A percentile compares a stretch with the other conserved stretches of the same genome.
phyloP scores from a whole-genome alignment of 2,888 invertebrate genomes.

The Phaedon cochleariae region DNA sequence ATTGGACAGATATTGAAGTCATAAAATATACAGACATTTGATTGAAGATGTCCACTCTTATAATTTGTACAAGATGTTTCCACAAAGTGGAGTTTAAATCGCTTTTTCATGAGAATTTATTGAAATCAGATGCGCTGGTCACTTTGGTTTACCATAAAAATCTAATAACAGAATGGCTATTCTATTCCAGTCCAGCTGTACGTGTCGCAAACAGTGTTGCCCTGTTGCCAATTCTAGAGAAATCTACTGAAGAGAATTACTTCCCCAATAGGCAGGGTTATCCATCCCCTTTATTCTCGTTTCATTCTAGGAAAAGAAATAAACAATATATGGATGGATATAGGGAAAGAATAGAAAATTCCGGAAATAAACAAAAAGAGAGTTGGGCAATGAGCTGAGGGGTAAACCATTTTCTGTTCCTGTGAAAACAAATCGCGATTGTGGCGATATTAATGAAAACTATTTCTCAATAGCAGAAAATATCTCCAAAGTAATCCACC shows the following conservation, averaged over 20 bases:
- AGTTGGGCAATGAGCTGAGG: too few species aligned
- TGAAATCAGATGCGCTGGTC: constrained; percentile 37
- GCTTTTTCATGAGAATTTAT: constrained; percentile 40
- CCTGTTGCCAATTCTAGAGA: too few species aligned
- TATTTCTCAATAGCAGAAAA: too few species aligned
- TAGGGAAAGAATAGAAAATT: too few species aligned
- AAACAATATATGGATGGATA: too few species aligned
- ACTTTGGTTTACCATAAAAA: constrained; percentile 33
- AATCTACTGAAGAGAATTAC: not conserved
- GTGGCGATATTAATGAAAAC: too few species aligned
- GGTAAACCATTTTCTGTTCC: too few species aligned
- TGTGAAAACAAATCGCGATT: too few species aligned
- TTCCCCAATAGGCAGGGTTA: not conserved
- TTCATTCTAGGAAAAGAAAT: too few species aligned
- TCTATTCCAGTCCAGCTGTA: not conserved
- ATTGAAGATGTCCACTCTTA: constrained; percentile 38
- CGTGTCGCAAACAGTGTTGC: not conserved
- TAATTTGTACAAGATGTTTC: constrained; percentile 48
- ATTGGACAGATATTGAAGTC: constrained; percentile 37
- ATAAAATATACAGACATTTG: constrained; percentile 45
- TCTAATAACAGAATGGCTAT: constrained; percentile 31
- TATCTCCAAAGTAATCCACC: too few species aligned
- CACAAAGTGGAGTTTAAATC: constrained; percentile 36
- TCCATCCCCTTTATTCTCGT: too few species aligned
- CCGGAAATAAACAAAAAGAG: too few species aligned